Conservation (phyloP, 2,797 vertebrate species). For the Rhincodon typus region DNA sequence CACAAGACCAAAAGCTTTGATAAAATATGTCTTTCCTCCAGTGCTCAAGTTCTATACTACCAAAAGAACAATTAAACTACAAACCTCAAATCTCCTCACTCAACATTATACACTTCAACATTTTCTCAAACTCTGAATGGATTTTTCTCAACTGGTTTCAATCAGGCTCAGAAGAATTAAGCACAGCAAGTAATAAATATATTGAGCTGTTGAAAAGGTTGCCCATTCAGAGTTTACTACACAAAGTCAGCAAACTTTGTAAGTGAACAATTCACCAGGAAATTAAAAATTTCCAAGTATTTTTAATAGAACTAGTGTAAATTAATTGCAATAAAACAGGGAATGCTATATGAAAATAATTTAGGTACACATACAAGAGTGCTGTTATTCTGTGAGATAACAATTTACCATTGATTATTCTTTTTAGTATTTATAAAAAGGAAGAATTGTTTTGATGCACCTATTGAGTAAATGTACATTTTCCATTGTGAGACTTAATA, state of each 20-base stretch:
- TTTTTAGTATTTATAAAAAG: not conserved
- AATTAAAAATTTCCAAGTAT: not conserved
- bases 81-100: not conserved
- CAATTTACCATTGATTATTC: not conserved
- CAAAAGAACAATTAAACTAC: no score
- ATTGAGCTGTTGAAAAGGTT: not conserved
- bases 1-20: no score
- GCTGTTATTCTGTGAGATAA: not conserved
- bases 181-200: not conserved
- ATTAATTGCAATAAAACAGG: not conserved
- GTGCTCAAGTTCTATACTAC: no score
- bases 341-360: not conserved
- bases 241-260: not conserved
- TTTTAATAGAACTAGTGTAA: not conserved
- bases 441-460: not conserved
- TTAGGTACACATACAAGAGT: not conserved
- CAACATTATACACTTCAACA: not conserved
- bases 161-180: not conserved
- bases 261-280: not conserved
- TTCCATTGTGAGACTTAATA: not conserved
- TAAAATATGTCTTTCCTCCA: no score
- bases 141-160: not conserved
- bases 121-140: not conserved
- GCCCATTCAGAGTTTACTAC: not conserved
- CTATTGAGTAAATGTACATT: not conserved